Conservation (phyloP, 1,140 invertebrate genomes). For the Oryctes rhinoceros region DNA sequence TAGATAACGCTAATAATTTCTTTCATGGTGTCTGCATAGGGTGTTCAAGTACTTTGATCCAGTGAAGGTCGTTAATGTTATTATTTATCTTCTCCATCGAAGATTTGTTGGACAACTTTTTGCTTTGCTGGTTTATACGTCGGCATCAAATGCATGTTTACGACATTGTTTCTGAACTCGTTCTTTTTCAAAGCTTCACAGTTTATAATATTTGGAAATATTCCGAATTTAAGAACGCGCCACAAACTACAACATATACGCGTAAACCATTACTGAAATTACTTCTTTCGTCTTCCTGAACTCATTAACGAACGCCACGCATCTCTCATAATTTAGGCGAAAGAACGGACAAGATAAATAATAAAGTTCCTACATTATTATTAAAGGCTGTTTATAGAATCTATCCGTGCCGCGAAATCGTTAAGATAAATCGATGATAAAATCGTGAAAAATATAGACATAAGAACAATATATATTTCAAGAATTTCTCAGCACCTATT, state of each 20-base stretch:
- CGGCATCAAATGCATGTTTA: too few relatives aligned
- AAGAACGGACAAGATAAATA: constrained; percentile 11
- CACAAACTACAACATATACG: background rate
- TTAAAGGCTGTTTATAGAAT: constrained; percentile 19
- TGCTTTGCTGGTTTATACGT: too few relatives aligned
- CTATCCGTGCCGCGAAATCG: background rate
- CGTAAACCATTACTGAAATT: background rate
- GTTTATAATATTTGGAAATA: background rate
- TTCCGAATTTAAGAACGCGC: background rate
- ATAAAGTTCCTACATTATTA: constrained; percentile 22
- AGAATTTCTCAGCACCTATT: constrained; percentile 3
- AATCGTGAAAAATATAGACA: constrained; percentile 22
- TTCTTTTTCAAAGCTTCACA: constrained; percentile 2
- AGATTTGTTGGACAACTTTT: too few relatives aligned
- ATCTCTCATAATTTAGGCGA: constrained; percentile 11
- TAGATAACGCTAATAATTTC: too few relatives aligned
- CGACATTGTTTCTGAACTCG: background rate
- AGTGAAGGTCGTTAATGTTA: too few relatives aligned
- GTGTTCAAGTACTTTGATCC: too few relatives aligned
- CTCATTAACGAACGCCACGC: constrained; percentile 7
- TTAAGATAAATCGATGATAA: constrained; percentile 9
- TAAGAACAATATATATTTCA: constrained; percentile 20
- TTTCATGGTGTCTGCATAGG: too few relatives aligned
- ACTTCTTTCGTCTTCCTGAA: constrained; percentile 21
- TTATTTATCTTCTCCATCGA: too few relatives aligned